These are phyloP conservation scores for Macrocentrus cingulum DNA, from an alignment of 1,140 invertebrate species.

Conservation along the genomic window DNA sequence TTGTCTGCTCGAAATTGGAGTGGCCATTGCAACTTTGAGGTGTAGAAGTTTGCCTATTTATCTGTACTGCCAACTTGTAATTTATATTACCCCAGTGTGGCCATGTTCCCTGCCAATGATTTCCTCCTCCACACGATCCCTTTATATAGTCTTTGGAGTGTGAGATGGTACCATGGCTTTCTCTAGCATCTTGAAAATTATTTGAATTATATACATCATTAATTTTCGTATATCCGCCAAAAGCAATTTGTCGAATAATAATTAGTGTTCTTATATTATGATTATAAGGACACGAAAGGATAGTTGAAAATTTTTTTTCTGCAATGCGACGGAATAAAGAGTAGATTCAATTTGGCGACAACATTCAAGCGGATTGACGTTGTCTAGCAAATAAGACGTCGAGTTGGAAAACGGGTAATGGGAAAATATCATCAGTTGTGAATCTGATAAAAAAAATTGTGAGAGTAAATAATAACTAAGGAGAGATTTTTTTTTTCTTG, in stretches of 20 bases:
- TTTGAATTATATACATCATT: not conserved
- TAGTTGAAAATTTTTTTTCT: not conserved
- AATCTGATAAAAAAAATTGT: too few relatives aligned
- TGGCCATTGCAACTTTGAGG: slow-evolving; percentile 13
- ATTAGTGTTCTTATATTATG: not conserved
- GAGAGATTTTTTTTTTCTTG: too few relatives aligned
- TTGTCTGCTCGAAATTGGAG: slow-evolving; percentile 16
- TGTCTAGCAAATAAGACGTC: too few relatives aligned
- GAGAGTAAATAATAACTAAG: too few relatives aligned
- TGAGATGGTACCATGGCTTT: not conserved
- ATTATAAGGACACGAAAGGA: too few relatives aligned
- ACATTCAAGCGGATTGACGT: not conserved
- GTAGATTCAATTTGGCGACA: not conserved
- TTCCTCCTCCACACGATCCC: not conserved
- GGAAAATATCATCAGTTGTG: too few relatives aligned
- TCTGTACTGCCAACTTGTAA: slow-evolving; percentile 11
- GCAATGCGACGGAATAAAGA: not conserved
- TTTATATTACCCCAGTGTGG: not conserved
- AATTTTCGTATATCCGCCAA: not conserved
- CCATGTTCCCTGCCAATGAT: not conserved
- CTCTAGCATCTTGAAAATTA: not conserved
- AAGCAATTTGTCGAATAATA: not conserved
- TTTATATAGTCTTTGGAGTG: not conserved
- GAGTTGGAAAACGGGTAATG: too few relatives aligned
- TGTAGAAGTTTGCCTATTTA: slow-evolving; percentile 17